Base-by-base conservation (phyloP, 1,140 invertebrate genomes). In the Cydia splendana region DNA sequence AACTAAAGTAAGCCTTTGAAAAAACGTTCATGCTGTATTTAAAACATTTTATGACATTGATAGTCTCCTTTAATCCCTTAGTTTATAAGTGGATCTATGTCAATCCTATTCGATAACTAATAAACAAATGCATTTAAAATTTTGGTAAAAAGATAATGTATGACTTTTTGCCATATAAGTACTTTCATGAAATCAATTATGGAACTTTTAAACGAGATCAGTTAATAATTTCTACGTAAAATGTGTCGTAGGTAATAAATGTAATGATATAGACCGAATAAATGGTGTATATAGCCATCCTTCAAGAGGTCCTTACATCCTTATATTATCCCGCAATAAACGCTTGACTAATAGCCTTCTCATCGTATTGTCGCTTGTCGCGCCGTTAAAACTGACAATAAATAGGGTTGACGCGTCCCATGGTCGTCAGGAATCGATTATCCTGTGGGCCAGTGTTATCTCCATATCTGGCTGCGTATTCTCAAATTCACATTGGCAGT, bases 381-480 rank as follows among this genome's bases (percentile, higher is more conserved):
- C 18, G 51, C 7, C 57, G 20, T 62, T 20, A 24, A 24, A 62
- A 62, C 57, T 53, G 57, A 10, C 45, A 48, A 24, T 24, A 20
- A n/a, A 71, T 38, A 71, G 67, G 67, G 38, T 38, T 4, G 67
- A 42, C 67, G n/a, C 34, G 15, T 69, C 28, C 6, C n/a, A 4
- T 42, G 34, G 84, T 84, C 84, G 76, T 87, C 83, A 87, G 84
- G 77, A 88, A 85, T 82, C 83, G 82, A 89, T 89, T 89, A 87
- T 82, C 75, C 75, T 77, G 76, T 82, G 78, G 77, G 82, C 86
- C 81, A 78, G 82, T 77, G 79, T 87, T 84, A 81, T 79, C 79
- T 84, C 82, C 84, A 79, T 86, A 82, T 87, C 79, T 79, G 79
- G 77, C 69, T 38, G 34, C 67, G 2, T 34, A 28, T 28, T 42